Evolutionary conservation across 2,888 invertebrate genomes (phyloP).

Genomic region (Mythimna ferrago): DNA sequence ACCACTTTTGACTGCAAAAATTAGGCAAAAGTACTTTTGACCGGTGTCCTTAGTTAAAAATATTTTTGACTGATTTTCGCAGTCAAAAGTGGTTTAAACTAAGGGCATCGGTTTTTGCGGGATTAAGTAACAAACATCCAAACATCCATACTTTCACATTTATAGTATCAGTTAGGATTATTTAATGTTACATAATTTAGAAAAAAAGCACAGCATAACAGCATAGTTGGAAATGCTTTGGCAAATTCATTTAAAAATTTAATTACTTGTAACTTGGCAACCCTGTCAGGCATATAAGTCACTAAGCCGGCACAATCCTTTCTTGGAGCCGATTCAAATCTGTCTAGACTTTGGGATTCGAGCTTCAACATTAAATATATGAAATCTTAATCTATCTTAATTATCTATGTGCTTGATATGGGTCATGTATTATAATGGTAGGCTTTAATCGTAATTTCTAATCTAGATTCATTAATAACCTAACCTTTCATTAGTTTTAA

Average conservation of each 20-base stretch:
- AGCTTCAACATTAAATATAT: slow-evolving; percentile 1
- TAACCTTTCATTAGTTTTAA: neutral
- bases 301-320: slow-evolving; percentile 1
- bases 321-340: slow-evolving; percentile 14
- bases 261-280: neutral
- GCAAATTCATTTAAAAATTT: neutral
- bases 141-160: too few species aligned
- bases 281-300: neutral
- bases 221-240: too few species aligned
- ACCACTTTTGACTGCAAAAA: too few species aligned
- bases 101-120: too few species aligned
- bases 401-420: slow-evolving; percentile 1
- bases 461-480: neutral
- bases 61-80: too few species aligned
- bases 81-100: too few species aligned
- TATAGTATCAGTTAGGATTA: too few species aligned
- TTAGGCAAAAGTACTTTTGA: too few species aligned
- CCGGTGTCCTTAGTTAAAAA: too few species aligned
- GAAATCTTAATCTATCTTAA: slow-evolving; percentile 10
- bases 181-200: too few species aligned
- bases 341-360: slow-evolving; percentile 22
- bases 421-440: neutral
- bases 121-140: too few species aligned
- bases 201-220: too few species aligned
- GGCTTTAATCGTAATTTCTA: neutral